Percentiles rank a stretch among this genome's conserved stretches.
phyloP scores from a whole-genome alignment of 2,113 vertebrate species.

The Illadopsis cleaveri region DNA sequence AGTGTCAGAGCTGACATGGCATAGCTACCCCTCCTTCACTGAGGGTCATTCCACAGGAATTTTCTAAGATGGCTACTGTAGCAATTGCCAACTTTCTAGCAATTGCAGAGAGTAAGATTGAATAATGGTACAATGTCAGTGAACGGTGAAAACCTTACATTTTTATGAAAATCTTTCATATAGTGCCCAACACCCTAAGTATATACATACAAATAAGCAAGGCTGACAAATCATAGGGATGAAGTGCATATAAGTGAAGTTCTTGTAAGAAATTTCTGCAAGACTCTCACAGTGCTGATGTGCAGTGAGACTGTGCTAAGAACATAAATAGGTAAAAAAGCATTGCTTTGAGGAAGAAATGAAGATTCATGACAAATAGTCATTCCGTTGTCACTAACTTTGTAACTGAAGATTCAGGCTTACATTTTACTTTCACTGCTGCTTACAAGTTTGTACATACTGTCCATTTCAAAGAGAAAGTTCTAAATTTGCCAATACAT shows the following conservation, averaged over 20 bases:
- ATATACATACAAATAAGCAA: background rate
- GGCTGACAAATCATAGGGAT: background rate
- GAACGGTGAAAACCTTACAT: background rate
- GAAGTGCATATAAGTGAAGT: background rate
- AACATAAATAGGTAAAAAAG: background rate
- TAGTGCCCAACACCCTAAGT: background rate
- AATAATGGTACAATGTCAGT: background rate
- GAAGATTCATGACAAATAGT: background rate
- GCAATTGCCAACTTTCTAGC: background rate
- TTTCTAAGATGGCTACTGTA: background rate
- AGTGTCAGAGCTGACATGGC: background rate
- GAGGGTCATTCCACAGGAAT: background rate
- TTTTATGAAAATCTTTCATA: background rate
- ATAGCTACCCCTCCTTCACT: background rate
- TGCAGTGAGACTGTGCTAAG: background rate
- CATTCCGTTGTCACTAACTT: background rate
- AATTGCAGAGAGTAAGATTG: background rate
- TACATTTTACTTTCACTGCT: too few relatives aligned
- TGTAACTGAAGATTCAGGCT: background rate
- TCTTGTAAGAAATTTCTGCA: background rate
- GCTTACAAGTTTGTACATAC: background rate
- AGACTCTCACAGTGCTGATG: background rate
- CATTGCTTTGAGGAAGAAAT: background rate
- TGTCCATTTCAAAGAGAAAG: background rate
- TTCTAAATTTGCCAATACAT: background rate